phyloP scores from a whole-genome alignment of 2,797 vertebrate genomes.

The Enteromius afrohamiltoni region DNA sequence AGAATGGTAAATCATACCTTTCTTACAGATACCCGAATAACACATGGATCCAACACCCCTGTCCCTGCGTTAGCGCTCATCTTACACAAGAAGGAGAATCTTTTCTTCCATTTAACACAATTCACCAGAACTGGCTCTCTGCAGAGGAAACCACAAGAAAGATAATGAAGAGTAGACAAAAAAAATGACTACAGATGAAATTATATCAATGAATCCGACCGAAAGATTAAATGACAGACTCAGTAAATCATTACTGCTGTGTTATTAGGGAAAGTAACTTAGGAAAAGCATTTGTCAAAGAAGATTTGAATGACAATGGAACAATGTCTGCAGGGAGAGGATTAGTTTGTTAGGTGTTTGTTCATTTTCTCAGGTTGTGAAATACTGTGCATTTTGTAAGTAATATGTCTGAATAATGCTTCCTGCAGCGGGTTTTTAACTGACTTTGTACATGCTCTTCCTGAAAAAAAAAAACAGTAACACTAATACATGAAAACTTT shows the following conservation, averaged over 20 bases:
- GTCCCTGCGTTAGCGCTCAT: conserved; percentile 90
- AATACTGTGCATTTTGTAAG: background rate
- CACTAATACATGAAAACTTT: background rate
- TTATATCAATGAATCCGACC: background rate
- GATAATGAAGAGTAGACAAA: background rate
- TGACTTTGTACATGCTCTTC: background rate
- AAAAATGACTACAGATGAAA: background rate
- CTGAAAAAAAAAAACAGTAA: background rate
- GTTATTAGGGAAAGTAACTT: background rate
- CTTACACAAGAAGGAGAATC: conserved; percentile 90
- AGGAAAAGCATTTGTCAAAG: background rate
- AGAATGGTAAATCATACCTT: conserved; percentile 79
- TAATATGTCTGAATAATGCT: background rate
- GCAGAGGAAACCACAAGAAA: background rate
- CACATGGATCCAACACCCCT: conserved; percentile 88
- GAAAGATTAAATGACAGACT: background rate
- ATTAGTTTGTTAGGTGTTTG: background rate
- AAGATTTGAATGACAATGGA: background rate
- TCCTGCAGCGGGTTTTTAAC: background rate
- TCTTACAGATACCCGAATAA: conserved; percentile 91
- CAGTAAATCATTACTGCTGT: background rate
- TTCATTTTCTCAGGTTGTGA: background rate
- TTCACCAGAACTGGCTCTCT: conserved; percentile 88
- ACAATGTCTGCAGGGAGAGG: background rate
- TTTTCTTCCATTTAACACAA: conserved; percentile 91